phyloP scores from a whole-genome alignment of 1,140 invertebrate species.

The Solenopsis invicta region DNA sequence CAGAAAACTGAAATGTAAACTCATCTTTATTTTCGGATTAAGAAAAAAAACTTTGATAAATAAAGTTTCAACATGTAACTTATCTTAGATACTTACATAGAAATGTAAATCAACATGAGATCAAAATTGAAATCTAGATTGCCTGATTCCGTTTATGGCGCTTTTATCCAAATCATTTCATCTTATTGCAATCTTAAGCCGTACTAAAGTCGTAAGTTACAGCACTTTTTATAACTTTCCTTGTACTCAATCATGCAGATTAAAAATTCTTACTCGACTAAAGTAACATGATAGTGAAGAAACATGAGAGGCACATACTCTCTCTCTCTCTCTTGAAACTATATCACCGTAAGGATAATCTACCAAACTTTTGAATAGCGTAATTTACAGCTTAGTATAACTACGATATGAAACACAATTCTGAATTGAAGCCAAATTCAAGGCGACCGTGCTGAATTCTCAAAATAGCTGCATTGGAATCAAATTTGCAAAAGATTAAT shows the following conservation, averaged over 20 bases:
- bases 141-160: not conserved
- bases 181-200: not conserved
- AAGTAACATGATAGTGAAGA: too few relatives aligned
- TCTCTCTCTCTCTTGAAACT: not conserved
- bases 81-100: not conserved
- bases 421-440: conserved; percentile 1
- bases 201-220: not conserved
- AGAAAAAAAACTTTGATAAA: not conserved
- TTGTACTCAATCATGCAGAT: not conserved
- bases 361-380: not conserved
- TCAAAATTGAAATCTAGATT: not conserved
- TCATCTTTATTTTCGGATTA: not conserved
- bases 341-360: conserved; percentile 11
- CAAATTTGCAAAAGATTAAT: conserved; percentile 1
- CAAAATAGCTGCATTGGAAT: not conserved
- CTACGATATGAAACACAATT: not conserved
- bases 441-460: not conserved
- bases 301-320: not conserved
- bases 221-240: not conserved
- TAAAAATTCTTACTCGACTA: not conserved
- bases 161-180: conserved; percentile 4
- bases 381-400: conserved; percentile 13
- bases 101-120: not conserved
- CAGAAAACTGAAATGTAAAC: not conserved
- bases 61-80: not conserved